Conservation (phyloP, 2,888 invertebrate genomes). For the Eurytoma californica region DNA sequence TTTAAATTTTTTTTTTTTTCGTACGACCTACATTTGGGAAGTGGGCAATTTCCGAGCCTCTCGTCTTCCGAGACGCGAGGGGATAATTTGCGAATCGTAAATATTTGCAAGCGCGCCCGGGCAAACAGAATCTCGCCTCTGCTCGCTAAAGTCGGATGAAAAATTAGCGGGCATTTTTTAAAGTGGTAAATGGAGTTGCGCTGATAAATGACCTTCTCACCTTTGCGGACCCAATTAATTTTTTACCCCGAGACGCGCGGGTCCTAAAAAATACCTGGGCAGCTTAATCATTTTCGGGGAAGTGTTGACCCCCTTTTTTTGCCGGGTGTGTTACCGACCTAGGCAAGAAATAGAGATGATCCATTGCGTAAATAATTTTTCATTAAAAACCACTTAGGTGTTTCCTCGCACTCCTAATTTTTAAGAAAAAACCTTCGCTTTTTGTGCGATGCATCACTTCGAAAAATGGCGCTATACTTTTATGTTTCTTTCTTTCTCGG, state of each 20-base stretch:
- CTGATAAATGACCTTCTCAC: slow-evolving; percentile 41
- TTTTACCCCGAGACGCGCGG: slow-evolving; percentile 1
- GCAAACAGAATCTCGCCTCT: too few species aligned
- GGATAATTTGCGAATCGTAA: too few species aligned
- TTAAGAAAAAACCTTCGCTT: background rate
- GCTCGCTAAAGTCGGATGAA: background rate
- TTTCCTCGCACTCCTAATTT: background rate
- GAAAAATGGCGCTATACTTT: background rate
- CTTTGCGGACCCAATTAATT: slow-evolving; percentile 28
- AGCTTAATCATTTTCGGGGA: slow-evolving; percentile 35
- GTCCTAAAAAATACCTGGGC: slow-evolving; percentile 25
- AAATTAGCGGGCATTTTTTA: slow-evolving; percentile 19
- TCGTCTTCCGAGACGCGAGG: too few species aligned
- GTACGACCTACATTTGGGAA: too few species aligned
- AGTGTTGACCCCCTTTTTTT: background rate
- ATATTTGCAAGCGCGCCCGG: too few species aligned
- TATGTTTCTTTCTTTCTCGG: too few species aligned
- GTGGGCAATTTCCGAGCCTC: too few species aligned
- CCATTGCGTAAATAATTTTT: slow-evolving; percentile 27
- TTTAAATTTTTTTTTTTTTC: too few species aligned
- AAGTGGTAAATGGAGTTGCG: background rate
- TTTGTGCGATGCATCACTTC: background rate
- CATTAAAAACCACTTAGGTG: slow-evolving; percentile 31
- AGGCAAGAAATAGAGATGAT: slow-evolving; percentile 21
- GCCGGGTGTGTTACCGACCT: background rate